phyloP scores from a whole-genome alignment of 2,888 invertebrate genomes.

The Silvanus unidentatus region DNA sequence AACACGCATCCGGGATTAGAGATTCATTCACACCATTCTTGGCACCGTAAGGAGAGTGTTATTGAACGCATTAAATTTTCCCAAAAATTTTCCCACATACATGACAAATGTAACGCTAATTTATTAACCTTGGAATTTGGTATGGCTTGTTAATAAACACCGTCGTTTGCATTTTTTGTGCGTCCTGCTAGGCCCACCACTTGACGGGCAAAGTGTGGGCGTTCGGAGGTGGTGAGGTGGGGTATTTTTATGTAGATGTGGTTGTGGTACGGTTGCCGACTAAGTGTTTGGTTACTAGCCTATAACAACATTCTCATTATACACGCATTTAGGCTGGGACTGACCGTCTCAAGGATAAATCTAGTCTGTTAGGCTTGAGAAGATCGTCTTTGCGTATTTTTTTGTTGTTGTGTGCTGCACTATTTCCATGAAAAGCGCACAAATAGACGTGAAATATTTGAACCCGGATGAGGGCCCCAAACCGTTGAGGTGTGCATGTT shows the following conservation, averaged over 20 bases:
- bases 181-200: constrained; percentile 32
- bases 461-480: constrained; percentile 27
- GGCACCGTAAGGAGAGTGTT: too few relatives aligned
- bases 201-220: constrained; percentile 12
- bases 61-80: too few relatives aligned
- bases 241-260: background rate
- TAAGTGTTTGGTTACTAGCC: constrained; percentile 41
- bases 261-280: constrained; percentile 8
- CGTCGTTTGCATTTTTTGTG: constrained; percentile 40
- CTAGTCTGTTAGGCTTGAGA: constrained; percentile 35
- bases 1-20: too few relatives aligned
- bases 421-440: too few relatives aligned
- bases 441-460: constrained; percentile 7
- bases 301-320: constrained; percentile 39
- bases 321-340: constrained; percentile 41
- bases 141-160: constrained; percentile 15
- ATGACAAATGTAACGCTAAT: too few relatives aligned
- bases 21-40: too few relatives aligned
- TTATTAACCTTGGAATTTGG: too few relatives aligned
- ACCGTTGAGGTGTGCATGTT: background rate
- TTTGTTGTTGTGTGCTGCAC: background rate
- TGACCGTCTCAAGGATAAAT: constrained; percentile 45
- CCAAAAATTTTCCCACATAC: too few relatives aligned
- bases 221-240: constrained; percentile 10
- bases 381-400: background rate